Conservation (phyloP, 2,888 invertebrate genomes). For the Dryobota labecula region DNA sequence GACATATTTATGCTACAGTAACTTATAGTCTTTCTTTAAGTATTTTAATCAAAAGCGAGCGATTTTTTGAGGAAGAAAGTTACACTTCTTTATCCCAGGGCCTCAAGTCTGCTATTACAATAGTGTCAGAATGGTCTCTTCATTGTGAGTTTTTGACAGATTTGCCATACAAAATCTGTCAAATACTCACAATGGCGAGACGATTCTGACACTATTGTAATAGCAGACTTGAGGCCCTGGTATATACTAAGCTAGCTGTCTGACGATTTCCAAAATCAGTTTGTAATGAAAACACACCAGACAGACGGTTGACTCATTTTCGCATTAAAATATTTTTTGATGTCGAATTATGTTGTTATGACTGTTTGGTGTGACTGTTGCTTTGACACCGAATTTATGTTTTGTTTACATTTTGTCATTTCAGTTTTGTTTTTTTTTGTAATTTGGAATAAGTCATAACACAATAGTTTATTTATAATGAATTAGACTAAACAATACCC, state of each 20-base stretch:
- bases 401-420: slow-evolving; percentile 21
- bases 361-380: too few species aligned
- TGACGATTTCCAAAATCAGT: background rate
- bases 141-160: too few species aligned
- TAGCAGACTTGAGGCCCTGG: too few species aligned
- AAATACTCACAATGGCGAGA: too few species aligned
- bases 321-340: background rate
- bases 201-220: too few species aligned
- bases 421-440: background rate
- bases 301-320: background rate
- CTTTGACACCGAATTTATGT: background rate
- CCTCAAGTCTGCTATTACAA: too few species aligned
- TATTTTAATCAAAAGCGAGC: background rate
- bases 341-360: slow-evolving; percentile 16
- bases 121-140: too few species aligned
- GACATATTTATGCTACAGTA: too few species aligned
- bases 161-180: too few species aligned
- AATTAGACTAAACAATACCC: slow-evolving; percentile 24
- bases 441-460: background rate
- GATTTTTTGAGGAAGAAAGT: background rate
- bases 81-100: background rate
- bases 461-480: background rate
- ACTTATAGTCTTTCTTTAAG: background rate
- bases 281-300: background rate
- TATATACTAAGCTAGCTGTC: background rate